These are phyloP conservation scores for Pollenia griseotomentosa DNA, from an alignment of 2,888 invertebrate species.

Conservation along the genomic window DNA sequence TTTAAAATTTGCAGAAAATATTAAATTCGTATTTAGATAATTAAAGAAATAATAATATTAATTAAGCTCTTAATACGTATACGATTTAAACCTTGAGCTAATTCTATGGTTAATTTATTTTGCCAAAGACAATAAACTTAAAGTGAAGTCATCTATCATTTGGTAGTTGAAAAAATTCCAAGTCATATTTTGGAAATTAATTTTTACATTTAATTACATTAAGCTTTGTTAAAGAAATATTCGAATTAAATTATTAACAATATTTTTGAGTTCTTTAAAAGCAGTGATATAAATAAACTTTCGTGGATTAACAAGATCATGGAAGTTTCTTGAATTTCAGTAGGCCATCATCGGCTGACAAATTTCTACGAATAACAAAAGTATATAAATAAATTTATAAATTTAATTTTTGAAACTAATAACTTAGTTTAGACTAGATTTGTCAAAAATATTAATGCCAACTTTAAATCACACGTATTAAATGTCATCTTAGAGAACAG, in stretches of 20 bases:
- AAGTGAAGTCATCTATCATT: slow-evolving; percentile 47
- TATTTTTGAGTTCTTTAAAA: too few species aligned
- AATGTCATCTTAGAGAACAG: slow-evolving; percentile 67
- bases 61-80: background rate
- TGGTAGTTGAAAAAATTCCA: slow-evolving; percentile 26
- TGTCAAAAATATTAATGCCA: slow-evolving; percentile 47
- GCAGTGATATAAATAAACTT: too few species aligned
- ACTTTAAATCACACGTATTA: slow-evolving; percentile 48
- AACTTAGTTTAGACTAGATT: slow-evolving; percentile 8
- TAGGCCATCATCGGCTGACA: too few species aligned
- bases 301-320: too few species aligned
- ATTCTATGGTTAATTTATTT: slow-evolving; percentile 57
- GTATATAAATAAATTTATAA: too few species aligned
- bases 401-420: too few species aligned
- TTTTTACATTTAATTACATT: background rate
- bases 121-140: background rate
- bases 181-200: slow-evolving; percentile 17
- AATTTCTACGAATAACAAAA: too few species aligned
- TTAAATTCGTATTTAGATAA: slow-evolving; percentile 31
- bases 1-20: slow-evolving; percentile 46
- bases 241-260: too few species aligned
- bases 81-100: slow-evolving; percentile 63
- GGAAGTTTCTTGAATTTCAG: too few species aligned
- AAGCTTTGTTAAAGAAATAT: too few species aligned
- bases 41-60: slow-evolving; percentile 43